Conservation (phyloP, 2,113 vertebrate genomes). For the Thymallus thymallus region DNA sequence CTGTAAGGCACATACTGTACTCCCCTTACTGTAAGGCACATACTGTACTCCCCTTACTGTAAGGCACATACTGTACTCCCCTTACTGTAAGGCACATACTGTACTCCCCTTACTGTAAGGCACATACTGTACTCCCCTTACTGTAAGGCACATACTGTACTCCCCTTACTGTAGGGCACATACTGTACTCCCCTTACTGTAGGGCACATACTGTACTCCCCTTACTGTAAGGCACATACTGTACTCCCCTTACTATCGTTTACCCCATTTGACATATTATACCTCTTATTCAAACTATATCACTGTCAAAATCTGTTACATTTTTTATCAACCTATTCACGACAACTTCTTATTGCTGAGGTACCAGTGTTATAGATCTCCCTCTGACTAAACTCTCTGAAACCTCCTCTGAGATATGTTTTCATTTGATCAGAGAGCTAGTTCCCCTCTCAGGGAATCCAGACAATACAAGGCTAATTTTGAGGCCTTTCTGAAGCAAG, state of each 20-base stretch:
- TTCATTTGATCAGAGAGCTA: conserved; percentile 26
- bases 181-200: not conserved
- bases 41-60: not conserved
- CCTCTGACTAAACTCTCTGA: not conserved
- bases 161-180: not conserved
- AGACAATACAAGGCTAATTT: conserved; percentile 47
- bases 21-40: not conserved
- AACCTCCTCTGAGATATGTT: conserved; percentile 25
- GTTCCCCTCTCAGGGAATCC: conserved; percentile 50
- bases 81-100: not conserved
- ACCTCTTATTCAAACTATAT: conserved; percentile 7
- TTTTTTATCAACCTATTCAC: conserved; percentile 15
- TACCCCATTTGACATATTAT: not conserved
- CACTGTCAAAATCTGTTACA: conserved; percentile 11
- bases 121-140: not conserved
- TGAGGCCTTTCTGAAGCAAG: conserved; percentile 30
- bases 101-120: not conserved
- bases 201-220: not conserved
- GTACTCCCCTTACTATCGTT: not conserved
- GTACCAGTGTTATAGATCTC: conserved; percentile 5
- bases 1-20: not conserved
- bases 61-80: not conserved
- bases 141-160: not conserved
- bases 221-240: not conserved
- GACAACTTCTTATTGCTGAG: conserved; percentile 30